These are phyloP conservation scores for Patella caerulea DNA, from an alignment of 2,888 invertebrate genomes.

Conservation along the genomic window DNA sequence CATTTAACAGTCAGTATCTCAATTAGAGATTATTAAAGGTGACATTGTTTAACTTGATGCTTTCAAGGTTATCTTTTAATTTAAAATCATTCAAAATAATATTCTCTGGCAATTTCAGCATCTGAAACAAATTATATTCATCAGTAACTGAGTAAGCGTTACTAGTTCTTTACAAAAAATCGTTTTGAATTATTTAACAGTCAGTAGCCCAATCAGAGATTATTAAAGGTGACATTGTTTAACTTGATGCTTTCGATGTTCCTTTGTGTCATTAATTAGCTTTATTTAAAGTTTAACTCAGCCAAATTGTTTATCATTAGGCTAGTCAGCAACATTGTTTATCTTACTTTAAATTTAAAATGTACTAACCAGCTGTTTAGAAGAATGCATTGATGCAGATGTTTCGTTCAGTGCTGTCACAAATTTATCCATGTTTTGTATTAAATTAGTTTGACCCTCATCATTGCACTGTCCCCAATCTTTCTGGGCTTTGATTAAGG, in stretches of 20 bases:
- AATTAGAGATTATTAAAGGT: background rate
- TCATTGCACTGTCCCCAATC: slow-evolving; percentile 68
- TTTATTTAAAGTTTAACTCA: too few species aligned
- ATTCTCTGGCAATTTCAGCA: slow-evolving; percentile 67
- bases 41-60: background rate
- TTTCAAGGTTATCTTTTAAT: too few species aligned
- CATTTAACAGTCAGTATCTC: background rate
- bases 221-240: background rate
- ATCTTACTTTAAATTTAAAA: too few species aligned
- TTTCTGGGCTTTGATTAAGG: slow-evolving; percentile 65
- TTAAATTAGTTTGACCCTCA: slow-evolving; percentile 64
- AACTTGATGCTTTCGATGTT: too few species aligned
- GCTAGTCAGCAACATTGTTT: too few species aligned
- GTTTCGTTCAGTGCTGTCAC: slow-evolving; percentile 64
- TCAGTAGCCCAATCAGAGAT: background rate
- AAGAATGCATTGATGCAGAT: slow-evolving; percentile 60
- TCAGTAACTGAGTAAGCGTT: too few species aligned
- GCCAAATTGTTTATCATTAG: too few species aligned
- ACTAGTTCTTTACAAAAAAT: too few species aligned
- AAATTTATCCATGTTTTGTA: slow-evolving; percentile 67
- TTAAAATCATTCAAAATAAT: slow-evolving; percentile 67
- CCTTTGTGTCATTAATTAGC: too few species aligned
- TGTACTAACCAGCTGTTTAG: slow-evolving; percentile 64
- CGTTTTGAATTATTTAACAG: background rate
- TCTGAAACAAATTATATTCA: slow-evolving; percentile 43